A percentile compares a stretch with the other conserved stretches of the same genome.
phyloP scores from a whole-genome alignment of 2,888 invertebrate species.

The Rhodophaea formosa region DNA sequence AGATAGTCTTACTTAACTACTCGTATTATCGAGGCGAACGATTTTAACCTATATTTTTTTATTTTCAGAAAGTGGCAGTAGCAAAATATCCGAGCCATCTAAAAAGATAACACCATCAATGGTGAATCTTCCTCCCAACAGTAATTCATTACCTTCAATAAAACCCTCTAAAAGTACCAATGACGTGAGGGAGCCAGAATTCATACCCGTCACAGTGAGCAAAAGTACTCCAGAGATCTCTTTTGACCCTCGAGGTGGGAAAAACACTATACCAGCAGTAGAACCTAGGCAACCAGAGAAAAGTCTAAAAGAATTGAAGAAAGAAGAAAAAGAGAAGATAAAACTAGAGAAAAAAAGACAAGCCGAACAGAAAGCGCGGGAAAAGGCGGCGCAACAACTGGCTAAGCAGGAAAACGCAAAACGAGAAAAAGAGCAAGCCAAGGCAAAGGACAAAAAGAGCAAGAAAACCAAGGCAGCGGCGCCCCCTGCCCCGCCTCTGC shows the following conservation, averaged over 20 bases:
- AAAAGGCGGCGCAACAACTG: conserved; percentile 39
- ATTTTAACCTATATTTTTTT: neutral
- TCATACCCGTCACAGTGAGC: conserved; percentile 33
- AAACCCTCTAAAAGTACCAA: conserved; percentile 52
- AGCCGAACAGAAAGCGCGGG: conserved; percentile 46
- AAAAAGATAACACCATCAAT: conserved; percentile 48
- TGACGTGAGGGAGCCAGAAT: conserved; percentile 41
- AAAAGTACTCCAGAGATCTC: conserved; percentile 52
- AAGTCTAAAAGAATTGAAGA: conserved; percentile 34
- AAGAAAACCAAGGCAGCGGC: neutral
- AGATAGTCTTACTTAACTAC: no score
- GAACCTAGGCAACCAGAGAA: conserved; percentile 2
- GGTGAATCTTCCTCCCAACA: conserved; percentile 39
- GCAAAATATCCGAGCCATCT: conserved; percentile 36
- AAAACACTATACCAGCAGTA: conserved; percentile 24
- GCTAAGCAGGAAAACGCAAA: conserved; percentile 37
- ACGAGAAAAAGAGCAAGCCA: conserved; percentile 12
- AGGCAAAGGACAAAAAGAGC: neutral
- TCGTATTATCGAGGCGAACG: no score
- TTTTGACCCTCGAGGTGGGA: conserved; percentile 43
- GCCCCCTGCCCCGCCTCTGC: neutral
- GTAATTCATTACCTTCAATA: conserved; percentile 27
- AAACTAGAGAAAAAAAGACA: conserved; percentile 52
- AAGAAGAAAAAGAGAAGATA: conserved; percentile 48
- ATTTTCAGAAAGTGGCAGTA: conserved; percentile 44